Evolutionary conservation across 2,113 vertebrate species (phyloP).

Genomic region (Pyxicephalus adspersus): DNA sequence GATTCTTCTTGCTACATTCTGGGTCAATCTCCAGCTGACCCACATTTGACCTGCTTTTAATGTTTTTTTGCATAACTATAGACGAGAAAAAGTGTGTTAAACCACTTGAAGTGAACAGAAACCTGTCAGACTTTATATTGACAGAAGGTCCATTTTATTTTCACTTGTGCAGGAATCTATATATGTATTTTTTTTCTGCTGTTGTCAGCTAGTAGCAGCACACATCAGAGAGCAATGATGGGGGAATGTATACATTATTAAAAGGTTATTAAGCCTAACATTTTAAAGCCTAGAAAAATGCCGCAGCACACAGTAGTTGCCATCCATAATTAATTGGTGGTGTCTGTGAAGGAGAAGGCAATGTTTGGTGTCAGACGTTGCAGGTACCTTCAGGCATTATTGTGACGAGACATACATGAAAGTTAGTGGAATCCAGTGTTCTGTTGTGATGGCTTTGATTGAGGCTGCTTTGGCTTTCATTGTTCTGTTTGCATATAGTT

Average conservation of each 20-base stretch:
- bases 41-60: too few relatives aligned
- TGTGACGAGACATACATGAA: not conserved
- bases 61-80: too few relatives aligned
- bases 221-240: not conserved
- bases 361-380: not conserved
- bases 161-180: too few relatives aligned
- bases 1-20: too few relatives aligned
- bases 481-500: not conserved
- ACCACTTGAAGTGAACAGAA: too few relatives aligned
- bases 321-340: not conserved
- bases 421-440: not conserved
- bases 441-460: not conserved
- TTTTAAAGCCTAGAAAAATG: not conserved
- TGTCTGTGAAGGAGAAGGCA: not conserved
- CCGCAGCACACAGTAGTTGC: not conserved
- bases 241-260: conserved; percentile 6
- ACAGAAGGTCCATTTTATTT: too few relatives aligned
- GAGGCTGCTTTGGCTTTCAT: not conserved
- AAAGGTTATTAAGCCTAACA: not conserved
- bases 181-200: not conserved
- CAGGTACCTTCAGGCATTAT: not conserved
- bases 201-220: not conserved
- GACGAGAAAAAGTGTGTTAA: too few relatives aligned
- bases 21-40: too few relatives aligned
- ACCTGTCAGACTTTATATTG: too few relatives aligned